phyloP scores from a whole-genome alignment of 2,888 invertebrate genomes.

The Brachypalpus laphriformis region DNA sequence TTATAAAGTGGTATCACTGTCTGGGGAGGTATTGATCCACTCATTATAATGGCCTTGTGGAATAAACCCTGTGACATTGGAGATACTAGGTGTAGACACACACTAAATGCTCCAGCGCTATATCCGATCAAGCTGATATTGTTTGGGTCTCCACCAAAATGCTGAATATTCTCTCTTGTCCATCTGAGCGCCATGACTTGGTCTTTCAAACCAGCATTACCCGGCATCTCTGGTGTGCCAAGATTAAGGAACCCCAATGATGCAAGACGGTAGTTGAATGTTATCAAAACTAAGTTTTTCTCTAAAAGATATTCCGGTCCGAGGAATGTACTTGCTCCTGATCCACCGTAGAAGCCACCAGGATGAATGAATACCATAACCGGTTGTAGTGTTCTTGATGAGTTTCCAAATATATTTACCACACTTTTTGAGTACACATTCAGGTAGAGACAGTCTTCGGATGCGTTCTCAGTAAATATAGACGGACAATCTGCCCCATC shows the following conservation, averaged over 20 bases:
- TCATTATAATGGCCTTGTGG: conserved; percentile 84
- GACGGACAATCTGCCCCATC: conserved; percentile 84
- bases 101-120: conserved; percentile 78
- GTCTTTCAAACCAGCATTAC: conserved; percentile 85
- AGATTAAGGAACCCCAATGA: conserved; percentile 84
- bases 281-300: conserved; percentile 85
- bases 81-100: conserved; percentile 80
- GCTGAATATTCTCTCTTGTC: conserved; percentile 83
- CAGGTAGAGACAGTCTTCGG: conserved; percentile 84
- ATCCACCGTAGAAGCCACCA: conserved; percentile 85
- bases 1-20: conserved; percentile 78
- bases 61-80: conserved; percentile 82
- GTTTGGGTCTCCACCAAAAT: conserved; percentile 84
- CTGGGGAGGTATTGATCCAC: conserved; percentile 81
- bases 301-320: conserved; percentile 86
- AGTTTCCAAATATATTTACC: conserved; percentile 70
- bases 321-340: conserved; percentile 79
- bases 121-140: conserved; percentile 84
- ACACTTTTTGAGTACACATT: conserved; percentile 84
- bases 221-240: conserved; percentile 84
- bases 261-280: conserved; percentile 86
- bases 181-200: conserved; percentile 84
- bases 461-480: conserved; percentile 78
- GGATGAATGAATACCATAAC: conserved; percentile 87
- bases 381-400: conserved; percentile 78